phyloP scores from a whole-genome alignment of 2,888 invertebrate species.

The Trichogramma dendrolimi region DNA sequence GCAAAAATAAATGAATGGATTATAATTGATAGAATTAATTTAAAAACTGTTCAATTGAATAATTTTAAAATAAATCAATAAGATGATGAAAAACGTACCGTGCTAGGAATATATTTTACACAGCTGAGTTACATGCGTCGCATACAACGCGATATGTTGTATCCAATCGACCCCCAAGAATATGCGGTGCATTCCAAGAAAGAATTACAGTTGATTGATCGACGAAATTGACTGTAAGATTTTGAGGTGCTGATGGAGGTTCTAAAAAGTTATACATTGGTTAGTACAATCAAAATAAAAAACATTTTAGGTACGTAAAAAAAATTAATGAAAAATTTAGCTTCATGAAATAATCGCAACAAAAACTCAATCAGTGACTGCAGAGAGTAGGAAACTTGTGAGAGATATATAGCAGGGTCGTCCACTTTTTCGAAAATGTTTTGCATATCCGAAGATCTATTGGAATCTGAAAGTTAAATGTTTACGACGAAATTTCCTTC shows the following conservation, averaged over 20 bases:
- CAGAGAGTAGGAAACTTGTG: no score
- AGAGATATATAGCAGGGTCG: no score
- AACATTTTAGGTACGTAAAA: no score
- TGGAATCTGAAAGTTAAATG: no score
- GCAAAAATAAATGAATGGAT: neutral
- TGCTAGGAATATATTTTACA: conserved; percentile 66
- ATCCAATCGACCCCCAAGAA: conserved; percentile 77
- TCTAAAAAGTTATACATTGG: conserved; percentile 54
- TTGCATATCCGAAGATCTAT: no score
- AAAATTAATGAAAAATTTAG: neutral
- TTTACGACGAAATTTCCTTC: no score
- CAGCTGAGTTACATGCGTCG: conserved; percentile 68
- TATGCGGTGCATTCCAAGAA: conserved; percentile 81
- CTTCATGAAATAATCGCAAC: rapidly evolving
- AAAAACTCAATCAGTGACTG: no score
- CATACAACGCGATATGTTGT: conserved; percentile 83
- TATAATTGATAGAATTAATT: conserved; percentile 1
- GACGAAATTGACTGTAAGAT: conserved; percentile 81
- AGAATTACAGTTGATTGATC: conserved; percentile 90
- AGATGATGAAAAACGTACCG: conserved; percentile 50
- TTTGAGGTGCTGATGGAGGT: conserved; percentile 86
- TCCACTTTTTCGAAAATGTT: no score
- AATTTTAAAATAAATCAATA: neutral
- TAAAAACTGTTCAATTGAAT: neutral
- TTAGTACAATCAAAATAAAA: neutral